Percentiles rank a stretch among this genome's conserved stretches.
Evolutionary conservation across 1,140 invertebrate genomes (phyloP).

Genomic region (Fopius arisanus): DNA sequence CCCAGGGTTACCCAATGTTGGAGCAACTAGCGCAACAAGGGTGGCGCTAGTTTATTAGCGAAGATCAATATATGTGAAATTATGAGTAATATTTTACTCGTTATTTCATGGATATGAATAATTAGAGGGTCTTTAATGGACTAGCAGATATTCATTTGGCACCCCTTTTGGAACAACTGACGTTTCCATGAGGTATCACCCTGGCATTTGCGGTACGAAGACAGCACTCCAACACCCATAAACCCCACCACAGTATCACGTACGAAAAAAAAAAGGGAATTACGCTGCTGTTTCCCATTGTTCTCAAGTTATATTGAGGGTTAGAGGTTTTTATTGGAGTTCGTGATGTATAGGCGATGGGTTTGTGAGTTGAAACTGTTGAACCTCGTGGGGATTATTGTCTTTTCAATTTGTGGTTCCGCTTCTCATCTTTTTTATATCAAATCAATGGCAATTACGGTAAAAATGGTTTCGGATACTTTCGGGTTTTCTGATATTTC

Average conservation of each 20-base stretch:
- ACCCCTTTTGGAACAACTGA: neutral
- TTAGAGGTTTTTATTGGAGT: neutral
- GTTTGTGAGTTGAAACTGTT: no score
- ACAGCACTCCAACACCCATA: neutral
- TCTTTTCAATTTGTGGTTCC: no score
- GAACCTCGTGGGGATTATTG: no score
- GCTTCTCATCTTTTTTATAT: no score
- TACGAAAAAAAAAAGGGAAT: neutral
- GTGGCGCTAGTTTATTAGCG: no score
- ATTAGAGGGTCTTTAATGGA: conserved; percentile 15
- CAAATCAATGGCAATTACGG: no score
- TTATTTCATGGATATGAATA: conserved; percentile 1
- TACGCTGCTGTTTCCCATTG: neutral
- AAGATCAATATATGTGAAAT: no score
- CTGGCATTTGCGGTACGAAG: neutral
- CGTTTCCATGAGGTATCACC: neutral
- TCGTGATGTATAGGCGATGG: neutral
- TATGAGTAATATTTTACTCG: no score
- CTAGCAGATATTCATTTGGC: neutral
- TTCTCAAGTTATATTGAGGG: neutral
- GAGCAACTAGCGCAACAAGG: no score
- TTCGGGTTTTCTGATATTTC: no score
- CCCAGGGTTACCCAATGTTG: no score
- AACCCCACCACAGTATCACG: neutral
- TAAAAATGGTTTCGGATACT: no score